These are phyloP conservation scores for Nycteola revayana DNA, from an alignment of 2,888 invertebrate genomes.

Conservation along the genomic window DNA sequence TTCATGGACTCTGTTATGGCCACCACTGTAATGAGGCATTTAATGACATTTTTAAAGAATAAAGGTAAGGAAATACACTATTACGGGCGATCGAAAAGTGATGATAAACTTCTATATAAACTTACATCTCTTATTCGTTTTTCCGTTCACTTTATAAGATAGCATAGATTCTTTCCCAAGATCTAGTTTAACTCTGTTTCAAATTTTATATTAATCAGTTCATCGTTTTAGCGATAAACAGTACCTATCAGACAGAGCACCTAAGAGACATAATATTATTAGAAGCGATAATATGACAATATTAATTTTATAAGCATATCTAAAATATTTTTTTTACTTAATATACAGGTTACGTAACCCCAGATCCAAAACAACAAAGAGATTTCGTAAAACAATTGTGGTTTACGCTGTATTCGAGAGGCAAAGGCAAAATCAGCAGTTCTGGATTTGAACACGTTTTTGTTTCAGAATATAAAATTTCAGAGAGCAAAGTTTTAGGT, in stretches of 20 bases:
- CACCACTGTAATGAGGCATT: constrained; percentile 88
- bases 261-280: not conserved
- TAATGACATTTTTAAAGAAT: constrained; percentile 85
- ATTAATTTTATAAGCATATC: not conserved
- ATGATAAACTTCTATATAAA: too few relatives aligned
- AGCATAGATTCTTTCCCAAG: too few relatives aligned
- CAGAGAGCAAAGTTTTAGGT: constrained; percentile 86
- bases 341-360: constrained; percentile 79
- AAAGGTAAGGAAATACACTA: constrained; percentile 79
- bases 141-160: too few relatives aligned
- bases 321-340: not conserved
- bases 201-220: too few relatives aligned
- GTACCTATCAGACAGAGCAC: too few relatives aligned
- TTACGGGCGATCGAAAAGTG: too few relatives aligned
- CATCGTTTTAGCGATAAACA: too few relatives aligned
- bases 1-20: constrained; percentile 90
- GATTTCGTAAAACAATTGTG: constrained; percentile 88
- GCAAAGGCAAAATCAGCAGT: constrained; percentile 90
- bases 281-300: not conserved
- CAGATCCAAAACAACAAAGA: constrained; percentile 86
- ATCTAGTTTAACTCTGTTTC: too few relatives aligned
- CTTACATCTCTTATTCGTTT: too few relatives aligned
- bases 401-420: constrained; percentile 92
- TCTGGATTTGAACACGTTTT: constrained; percentile 97
- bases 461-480: constrained; percentile 93